These are phyloP conservation scores for Salmo trutta DNA, from an alignment of 2,797 vertebrate genomes.

Conservation along the genomic window DNA sequence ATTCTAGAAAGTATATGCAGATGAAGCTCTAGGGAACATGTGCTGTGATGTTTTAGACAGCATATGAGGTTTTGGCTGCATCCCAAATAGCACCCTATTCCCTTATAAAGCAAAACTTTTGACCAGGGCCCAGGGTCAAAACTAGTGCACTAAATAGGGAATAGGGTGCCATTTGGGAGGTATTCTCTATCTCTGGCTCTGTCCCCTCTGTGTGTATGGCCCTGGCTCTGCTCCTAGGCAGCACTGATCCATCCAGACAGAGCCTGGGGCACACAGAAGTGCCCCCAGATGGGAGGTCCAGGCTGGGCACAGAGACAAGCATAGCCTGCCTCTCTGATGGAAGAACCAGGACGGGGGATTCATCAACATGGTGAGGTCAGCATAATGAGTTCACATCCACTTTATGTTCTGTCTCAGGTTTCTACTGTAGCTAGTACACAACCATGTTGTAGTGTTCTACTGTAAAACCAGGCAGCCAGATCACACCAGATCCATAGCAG, in stretches of 20 bases:
- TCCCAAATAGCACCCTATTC: too few species aligned
- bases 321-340: slow-evolving; percentile 46
- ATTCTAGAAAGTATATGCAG: neutral
- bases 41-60: neutral
- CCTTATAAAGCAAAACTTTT: too few species aligned
- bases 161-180: neutral
- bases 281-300: slow-evolving; percentile 73
- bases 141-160: too few species aligned
- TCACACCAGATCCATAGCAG: too few species aligned
- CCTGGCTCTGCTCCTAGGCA: slow-evolving; percentile 28
- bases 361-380: slow-evolving; percentile 67
- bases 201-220: slow-evolving; percentile 19
- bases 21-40: neutral
- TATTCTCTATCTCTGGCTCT: neutral
- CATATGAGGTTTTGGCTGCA: neutral
- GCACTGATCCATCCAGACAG: slow-evolving; percentile 46
- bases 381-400: slow-evolving; percentile 45
- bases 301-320: slow-evolving; percentile 53
- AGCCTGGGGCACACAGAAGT: slow-evolving; percentile 64
- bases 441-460: too few species aligned
- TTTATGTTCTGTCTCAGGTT: too few species aligned
- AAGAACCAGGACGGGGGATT: slow-evolving; percentile 55
- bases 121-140: too few species aligned
- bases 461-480: too few species aligned
- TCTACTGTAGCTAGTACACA: too few species aligned